Conservation (phyloP, 2,113 vertebrate species). For the Carlito syrichta region DNA sequence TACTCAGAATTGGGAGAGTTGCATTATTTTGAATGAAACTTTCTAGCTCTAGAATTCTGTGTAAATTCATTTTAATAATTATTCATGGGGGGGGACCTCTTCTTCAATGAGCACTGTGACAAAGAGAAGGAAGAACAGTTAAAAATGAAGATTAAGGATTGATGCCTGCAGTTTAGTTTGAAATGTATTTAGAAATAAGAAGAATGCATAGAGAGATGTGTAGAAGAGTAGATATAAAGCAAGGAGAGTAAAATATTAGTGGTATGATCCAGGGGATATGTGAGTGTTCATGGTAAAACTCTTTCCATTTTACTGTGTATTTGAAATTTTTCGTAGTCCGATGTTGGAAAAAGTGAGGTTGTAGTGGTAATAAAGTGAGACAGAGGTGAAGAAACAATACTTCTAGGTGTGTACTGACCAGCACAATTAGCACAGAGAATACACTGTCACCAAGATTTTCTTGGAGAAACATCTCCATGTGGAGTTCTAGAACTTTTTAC, state of each 20-base stretch:
- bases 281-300: not conserved
- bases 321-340: not conserved
- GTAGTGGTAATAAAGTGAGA: not conserved
- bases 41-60: not conserved
- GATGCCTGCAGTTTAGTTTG: not conserved
- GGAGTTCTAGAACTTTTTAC: not conserved
- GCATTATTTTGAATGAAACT: not conserved
- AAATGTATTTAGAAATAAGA: not conserved
- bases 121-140: not conserved
- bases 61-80: not conserved
- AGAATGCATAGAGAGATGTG: not conserved
- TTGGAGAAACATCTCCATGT: not conserved
- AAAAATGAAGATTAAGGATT: not conserved
- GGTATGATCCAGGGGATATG: not conserved
- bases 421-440: not conserved
- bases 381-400: not conserved
- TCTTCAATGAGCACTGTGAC: not conserved
- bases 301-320: not conserved
- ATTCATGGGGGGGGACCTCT: not conserved
- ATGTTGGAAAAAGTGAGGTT: not conserved
- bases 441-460: not conserved
- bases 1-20: not conserved
- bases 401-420: not conserved
- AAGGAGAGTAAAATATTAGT: not conserved
- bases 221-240: not conserved